Conservation (phyloP, 2,113 vertebrate species). For the Calidris pygmaea region DNA sequence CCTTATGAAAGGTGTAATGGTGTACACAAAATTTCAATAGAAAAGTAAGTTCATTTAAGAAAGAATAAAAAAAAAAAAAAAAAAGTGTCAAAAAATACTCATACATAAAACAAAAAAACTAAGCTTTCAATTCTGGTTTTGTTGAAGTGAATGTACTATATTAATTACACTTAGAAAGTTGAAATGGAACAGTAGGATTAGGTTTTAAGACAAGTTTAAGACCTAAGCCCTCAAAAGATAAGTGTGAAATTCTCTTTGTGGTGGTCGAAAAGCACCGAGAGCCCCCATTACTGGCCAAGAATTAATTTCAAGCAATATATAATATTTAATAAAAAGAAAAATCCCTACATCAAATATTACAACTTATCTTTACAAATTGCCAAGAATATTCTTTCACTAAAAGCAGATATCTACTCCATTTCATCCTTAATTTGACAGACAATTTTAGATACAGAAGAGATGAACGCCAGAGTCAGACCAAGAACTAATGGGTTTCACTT, state of each 20-base stretch:
- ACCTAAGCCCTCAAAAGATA: not conserved
- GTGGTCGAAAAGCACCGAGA: not conserved
- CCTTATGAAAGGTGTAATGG: not conserved
- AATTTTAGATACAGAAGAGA: not conserved
- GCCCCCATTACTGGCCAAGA: not conserved
- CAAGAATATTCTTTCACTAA: not conserved
- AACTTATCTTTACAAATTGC: not conserved
- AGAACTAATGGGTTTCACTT: not conserved
- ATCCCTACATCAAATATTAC: not conserved
- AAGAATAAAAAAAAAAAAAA: not conserved
- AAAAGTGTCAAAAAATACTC: not conserved
- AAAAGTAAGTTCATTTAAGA: not conserved
- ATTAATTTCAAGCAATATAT: not conserved
- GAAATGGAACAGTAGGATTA: not conserved
- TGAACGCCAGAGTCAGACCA: not conserved
- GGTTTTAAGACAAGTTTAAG: not conserved
- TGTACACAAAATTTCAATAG: not conserved
- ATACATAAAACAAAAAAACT: not conserved
- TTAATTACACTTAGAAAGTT: not conserved
- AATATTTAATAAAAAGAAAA: not conserved
- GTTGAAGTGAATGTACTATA: not conserved
- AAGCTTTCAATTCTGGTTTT: not conserved
- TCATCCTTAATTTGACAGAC: not conserved
- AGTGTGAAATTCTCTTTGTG: not conserved
- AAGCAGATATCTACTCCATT: not conserved